Conservation (phyloP, 2,113 vertebrate species). For the Sula dactylatra region DNA sequence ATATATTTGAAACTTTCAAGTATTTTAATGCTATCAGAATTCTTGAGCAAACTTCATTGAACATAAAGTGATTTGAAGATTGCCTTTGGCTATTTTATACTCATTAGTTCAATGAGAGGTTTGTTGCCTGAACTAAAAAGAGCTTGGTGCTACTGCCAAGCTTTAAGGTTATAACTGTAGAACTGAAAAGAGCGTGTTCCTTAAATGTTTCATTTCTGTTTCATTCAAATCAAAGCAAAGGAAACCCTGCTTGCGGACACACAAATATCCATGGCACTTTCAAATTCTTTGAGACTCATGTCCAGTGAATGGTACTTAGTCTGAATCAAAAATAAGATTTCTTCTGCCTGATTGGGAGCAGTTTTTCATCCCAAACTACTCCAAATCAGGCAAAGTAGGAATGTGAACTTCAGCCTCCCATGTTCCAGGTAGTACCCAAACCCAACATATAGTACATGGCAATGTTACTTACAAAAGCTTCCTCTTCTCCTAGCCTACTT, state of each 20-base stretch:
- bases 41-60: neutral
- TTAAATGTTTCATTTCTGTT: neutral
- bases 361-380: neutral
- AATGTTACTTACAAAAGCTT: neutral
- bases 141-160: neutral
- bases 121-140: neutral
- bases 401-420: neutral
- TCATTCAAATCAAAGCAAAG: neutral
- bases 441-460: neutral
- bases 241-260: neutral
- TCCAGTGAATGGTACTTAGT: neutral
- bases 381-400: neutral
- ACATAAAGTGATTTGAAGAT: neutral
- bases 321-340: neutral
- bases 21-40: neutral
- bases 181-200: neutral
- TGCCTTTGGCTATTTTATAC: neutral
- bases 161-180: neutral
- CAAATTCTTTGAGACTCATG: neutral
- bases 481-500: neutral
- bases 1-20: neutral
- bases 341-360: neutral
- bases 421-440: neutral
- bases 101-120: neutral
- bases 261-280: neutral